Evolutionary conservation across 1,140 invertebrate species (phyloP).

Genomic region (Anastatus disparis): DNA sequence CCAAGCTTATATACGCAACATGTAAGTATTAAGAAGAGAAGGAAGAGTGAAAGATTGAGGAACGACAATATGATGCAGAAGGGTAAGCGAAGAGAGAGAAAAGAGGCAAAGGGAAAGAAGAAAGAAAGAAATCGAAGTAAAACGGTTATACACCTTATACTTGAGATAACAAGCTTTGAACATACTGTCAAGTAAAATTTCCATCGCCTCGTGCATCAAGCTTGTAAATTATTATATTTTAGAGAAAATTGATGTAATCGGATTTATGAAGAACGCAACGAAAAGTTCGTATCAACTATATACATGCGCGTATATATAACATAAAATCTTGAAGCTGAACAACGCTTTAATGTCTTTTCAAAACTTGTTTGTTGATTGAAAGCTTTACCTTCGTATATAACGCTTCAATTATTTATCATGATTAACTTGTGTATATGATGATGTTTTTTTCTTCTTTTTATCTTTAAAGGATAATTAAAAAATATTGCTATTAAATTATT

Average conservation of each 20-base stretch:
- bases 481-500: no score
- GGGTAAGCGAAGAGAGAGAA: no score
- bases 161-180: conserved; percentile 28
- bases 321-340: background rate
- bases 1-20: no score
- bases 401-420: background rate
- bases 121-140: no score
- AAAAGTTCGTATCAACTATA: background rate
- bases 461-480: background rate
- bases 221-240: conserved; percentile 28
- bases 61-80: background rate
- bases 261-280: conserved; percentile 1
- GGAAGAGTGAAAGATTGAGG: conserved; percentile 1
- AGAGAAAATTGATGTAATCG: conserved; percentile 28
- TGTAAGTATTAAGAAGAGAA: background rate
- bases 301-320: background rate
- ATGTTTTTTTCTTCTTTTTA: background rate
- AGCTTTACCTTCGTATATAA: background rate
- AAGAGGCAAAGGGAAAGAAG: no score
- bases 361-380: conserved; percentile 10
- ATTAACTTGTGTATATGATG: background rate
- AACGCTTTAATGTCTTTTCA: conserved; percentile 13
- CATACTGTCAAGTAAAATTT: conserved; percentile 18
- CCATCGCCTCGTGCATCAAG: background rate
- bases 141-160: no score